Conservation (phyloP, 1,140 invertebrate species). For the Mya arenaria region DNA sequence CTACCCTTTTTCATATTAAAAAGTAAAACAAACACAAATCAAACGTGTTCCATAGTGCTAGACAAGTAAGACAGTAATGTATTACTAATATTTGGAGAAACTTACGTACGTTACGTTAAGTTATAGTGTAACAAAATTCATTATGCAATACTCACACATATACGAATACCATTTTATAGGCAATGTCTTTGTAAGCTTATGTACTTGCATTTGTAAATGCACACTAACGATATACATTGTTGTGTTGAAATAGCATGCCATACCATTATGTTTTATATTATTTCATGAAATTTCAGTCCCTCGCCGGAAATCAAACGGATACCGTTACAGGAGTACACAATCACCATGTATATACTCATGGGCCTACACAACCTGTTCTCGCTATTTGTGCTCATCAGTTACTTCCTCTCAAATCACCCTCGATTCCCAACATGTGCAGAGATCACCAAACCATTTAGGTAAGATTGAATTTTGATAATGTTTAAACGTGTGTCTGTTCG, state of each 20-base stretch:
- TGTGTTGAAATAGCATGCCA: too few relatives aligned
- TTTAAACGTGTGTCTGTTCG: too few relatives aligned
- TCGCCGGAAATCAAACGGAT: constrained; percentile 66
- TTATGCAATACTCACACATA: neutral
- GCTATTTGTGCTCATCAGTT: constrained; percentile 78
- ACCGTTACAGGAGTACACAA: constrained; percentile 63
- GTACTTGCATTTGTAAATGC: neutral
- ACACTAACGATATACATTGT: too few relatives aligned
- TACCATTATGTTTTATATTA: too few relatives aligned
- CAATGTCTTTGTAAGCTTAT: neutral
- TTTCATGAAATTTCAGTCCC: constrained; percentile 69
- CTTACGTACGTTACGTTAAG: neutral
- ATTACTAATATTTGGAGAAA: neutral
- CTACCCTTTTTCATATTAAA: too few relatives aligned
- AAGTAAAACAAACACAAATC: too few relatives aligned
- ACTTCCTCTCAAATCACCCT: constrained; percentile 80
- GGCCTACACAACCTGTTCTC: constrained; percentile 79
- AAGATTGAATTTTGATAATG: constrained; percentile 39
- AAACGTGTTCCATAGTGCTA: neutral
- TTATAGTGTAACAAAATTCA: neutral
- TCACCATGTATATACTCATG: constrained; percentile 74
- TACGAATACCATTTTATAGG: neutral
- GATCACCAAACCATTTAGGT: constrained; percentile 69
- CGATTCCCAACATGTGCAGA: constrained; percentile 71
- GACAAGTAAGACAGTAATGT: neutral